Conservation (phyloP, 2,888 invertebrate genomes). For the Mamestra brassicae region DNA sequence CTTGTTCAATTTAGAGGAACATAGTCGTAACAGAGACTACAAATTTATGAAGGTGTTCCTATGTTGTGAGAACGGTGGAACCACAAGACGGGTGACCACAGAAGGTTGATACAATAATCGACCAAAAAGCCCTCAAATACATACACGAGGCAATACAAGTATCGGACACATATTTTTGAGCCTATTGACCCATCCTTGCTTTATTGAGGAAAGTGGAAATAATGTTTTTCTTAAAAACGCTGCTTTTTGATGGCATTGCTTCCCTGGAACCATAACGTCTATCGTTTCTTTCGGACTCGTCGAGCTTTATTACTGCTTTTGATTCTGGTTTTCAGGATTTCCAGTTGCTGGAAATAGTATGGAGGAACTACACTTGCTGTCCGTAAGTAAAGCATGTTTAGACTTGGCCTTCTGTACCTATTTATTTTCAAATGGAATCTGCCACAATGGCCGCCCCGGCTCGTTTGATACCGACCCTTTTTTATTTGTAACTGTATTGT, state of each 20-base stretch:
- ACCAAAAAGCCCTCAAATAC: no score
- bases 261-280: no score
- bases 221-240: no score
- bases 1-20: constrained; percentile 58
- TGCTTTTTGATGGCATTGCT: no score
- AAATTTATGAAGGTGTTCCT: constrained; percentile 60
- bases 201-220: no score
- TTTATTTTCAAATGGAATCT: neutral
- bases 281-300: neutral
- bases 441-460: constrained; percentile 25
- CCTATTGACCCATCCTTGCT: no score
- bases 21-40: constrained; percentile 42
- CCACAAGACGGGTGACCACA: neutral
- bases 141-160: no score
- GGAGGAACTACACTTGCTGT: neutral
- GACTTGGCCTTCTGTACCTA: constrained; percentile 5
- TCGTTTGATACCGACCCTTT: constrained; percentile 50
- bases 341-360: neutral
- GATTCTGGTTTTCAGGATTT: neutral
- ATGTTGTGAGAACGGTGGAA: constrained; percentile 23
- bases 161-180: no score
- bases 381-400: neutral
- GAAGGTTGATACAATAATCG: neutral
- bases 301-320: neutral
- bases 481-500: constrained; percentile 55